Percentiles rank a stretch among this genome's conserved stretches.
These are phyloP conservation scores for Zaprionus ghesquierei DNA, from an alignment of 1,140 invertebrate species.

Conservation along the genomic window DNA sequence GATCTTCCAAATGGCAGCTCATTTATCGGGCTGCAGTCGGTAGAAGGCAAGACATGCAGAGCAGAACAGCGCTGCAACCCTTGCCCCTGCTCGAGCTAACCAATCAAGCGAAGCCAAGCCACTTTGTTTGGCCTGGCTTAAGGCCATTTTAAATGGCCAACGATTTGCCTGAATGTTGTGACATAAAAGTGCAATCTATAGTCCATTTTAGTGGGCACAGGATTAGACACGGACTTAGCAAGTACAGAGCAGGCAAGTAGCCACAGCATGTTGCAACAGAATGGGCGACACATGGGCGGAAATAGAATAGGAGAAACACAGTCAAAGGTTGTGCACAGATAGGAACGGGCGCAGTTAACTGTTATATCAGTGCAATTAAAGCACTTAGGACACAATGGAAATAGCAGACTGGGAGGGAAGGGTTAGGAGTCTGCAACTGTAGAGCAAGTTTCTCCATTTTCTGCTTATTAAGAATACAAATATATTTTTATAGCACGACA, in stretches of 20 bases:
- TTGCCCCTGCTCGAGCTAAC: background rate
- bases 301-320: background rate
- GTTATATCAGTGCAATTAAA: background rate
- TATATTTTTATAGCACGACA: background rate
- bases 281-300: background rate
- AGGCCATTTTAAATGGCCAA: slow-evolving; percentile 70
- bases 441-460: background rate
- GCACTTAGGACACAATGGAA: background rate
- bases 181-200: slow-evolving; percentile 77
- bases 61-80: background rate
- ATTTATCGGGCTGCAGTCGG: slow-evolving; percentile 54
- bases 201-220: slow-evolving; percentile 52
- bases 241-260: slow-evolving; percentile 45
- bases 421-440: background rate
- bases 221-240: slow-evolving; percentile 43
- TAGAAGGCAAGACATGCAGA: slow-evolving; percentile 1
- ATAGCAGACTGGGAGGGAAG: background rate
- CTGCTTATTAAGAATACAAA: background rate
- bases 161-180: slow-evolving; percentile 73
- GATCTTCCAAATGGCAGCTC: slow-evolving; percentile 61
- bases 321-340: background rate
- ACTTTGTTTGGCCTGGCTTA: slow-evolving; percentile 44
- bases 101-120: slow-evolving; percentile 21
- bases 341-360: background rate
- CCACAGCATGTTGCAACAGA: slow-evolving; percentile 46